Evolutionary conservation across 2,113 vertebrate species (phyloP).

Genomic region (Thamnophis sirtalis): DNA sequence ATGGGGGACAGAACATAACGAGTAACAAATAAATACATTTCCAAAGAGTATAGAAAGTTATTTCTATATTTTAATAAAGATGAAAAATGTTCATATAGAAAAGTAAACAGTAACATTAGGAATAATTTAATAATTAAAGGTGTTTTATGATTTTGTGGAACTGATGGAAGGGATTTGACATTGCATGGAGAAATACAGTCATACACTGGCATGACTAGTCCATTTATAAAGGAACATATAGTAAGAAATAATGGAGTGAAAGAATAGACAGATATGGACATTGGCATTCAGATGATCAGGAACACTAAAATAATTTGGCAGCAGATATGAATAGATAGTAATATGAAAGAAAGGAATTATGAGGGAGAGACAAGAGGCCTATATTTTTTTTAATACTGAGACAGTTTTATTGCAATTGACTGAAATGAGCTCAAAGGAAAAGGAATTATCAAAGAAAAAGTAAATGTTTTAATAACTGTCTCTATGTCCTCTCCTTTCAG

Average conservation of each 20-base stretch:
- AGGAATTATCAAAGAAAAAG: neutral
- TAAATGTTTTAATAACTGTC: neutral
- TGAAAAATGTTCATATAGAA: neutral
- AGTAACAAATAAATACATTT: neutral
- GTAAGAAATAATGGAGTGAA: neutral
- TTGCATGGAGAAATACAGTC: neutral
- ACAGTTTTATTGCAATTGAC: neutral
- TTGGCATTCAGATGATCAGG: neutral
- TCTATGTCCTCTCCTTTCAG: neutral
- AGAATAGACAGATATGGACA: neutral
- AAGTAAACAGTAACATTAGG: neutral
- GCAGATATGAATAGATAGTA: neutral
- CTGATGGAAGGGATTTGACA: neutral
- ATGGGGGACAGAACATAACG: no score
- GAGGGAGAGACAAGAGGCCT: neutral
- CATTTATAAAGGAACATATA: neutral
- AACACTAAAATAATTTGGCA: neutral
- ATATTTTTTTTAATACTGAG: neutral
- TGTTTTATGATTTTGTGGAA: neutral
- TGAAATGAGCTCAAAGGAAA: neutral
- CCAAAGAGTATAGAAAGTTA: neutral
- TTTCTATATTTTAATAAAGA: neutral
- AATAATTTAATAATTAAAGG: neutral
- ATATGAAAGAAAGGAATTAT: neutral
- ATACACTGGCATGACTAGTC: neutral